A percentile compares a stretch with the other conserved stretches of the same genome.
These are phyloP conservation scores for Centropyge bicolor DNA, from an alignment of 2,797 vertebrate genomes.

Conservation along the genomic window DNA sequence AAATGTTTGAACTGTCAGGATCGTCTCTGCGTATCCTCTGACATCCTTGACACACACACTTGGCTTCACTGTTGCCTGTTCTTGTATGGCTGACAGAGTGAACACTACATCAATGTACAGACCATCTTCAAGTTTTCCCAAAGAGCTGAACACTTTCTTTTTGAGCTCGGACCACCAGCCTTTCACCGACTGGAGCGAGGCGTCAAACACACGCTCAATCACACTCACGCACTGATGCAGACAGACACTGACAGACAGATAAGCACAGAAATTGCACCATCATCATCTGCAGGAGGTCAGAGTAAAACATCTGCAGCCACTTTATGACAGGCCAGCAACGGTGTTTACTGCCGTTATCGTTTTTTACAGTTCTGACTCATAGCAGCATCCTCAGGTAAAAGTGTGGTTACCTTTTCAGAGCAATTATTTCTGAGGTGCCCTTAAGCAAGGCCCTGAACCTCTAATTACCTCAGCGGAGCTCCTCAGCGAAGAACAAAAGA, in stretches of 20 bases:
- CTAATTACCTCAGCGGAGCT: slow-evolving; percentile 62
- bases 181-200: no score
- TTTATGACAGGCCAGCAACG: neutral
- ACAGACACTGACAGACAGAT: neutral
- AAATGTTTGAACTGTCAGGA: no score
- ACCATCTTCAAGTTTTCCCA: no score
- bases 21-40: no score
- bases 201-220: neutral
- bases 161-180: no score
- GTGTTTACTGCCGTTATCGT: slow-evolving; percentile 38
- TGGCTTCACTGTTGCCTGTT: no score
- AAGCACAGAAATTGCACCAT: neutral
- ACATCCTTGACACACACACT: no score
- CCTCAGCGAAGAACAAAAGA: slow-evolving; percentile 53
- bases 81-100: no score
- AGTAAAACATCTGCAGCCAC: slow-evolving; percentile 27
- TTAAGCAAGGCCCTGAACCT: slow-evolving; percentile 61
- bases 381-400: slow-evolving; percentile 40
- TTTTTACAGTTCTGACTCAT: slow-evolving; percentile 27
- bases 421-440: slow-evolving; percentile 58
- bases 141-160: no score
- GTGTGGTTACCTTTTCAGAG: slow-evolving; percentile 52
- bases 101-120: no score
- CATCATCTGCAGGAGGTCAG: slow-evolving; percentile 21
- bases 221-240: neutral